phyloP scores from a whole-genome alignment of 2,797 vertebrate genomes.

The Hemibagrus guttatus region DNA sequence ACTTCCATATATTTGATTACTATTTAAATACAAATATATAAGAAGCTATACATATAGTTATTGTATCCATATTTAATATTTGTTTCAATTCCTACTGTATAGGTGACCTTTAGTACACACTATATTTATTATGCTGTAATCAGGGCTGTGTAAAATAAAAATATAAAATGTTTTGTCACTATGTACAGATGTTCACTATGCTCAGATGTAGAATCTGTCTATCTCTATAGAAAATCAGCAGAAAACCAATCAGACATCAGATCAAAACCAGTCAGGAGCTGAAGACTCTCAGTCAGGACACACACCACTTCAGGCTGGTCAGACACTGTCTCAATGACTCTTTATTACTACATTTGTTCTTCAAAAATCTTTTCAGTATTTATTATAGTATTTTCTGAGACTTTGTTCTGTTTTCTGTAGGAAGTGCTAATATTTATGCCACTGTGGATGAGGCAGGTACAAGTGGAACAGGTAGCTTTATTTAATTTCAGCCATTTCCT shows the following conservation, averaged over 20 bases:
- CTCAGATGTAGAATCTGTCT: not conserved
- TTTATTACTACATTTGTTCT: not conserved
- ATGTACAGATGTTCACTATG: not conserved
- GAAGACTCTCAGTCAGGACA: not conserved
- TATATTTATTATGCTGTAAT: not conserved
- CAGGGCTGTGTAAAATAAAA: not conserved
- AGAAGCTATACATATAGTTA: not conserved
- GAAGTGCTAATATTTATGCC: not conserved
- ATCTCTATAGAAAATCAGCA: not conserved
- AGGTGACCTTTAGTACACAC: not conserved
- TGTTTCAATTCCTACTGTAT: not conserved
- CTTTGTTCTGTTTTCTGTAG: not conserved
- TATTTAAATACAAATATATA: too few relatives aligned
- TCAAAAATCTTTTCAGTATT: too few relatives aligned
- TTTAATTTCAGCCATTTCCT: not conserved
- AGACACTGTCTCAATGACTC: not conserved
- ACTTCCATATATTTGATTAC: too few relatives aligned
- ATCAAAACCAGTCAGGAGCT: not conserved
- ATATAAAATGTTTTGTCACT: not conserved
- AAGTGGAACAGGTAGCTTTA: not conserved
- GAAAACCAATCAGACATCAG: not conserved
- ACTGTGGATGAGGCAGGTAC: not conserved
- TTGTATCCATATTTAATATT: not conserved
- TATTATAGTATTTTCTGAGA: too few relatives aligned
- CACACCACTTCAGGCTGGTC: too few relatives aligned